Conservation (phyloP, 2,113 vertebrate genomes). For the Semicossyphus pulcher region DNA sequence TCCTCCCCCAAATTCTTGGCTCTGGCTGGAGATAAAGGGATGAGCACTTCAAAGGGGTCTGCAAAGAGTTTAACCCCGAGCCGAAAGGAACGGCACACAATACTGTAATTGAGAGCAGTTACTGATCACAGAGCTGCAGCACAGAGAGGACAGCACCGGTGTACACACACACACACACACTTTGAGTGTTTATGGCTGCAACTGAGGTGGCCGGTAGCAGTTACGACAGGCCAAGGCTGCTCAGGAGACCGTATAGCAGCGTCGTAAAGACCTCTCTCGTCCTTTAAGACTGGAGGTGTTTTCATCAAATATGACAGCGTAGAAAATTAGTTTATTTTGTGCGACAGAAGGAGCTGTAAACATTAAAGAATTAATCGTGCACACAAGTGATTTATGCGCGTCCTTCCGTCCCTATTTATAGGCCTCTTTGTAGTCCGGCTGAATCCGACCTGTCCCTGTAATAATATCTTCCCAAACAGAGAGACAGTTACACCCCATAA, state of each 20-base stretch:
- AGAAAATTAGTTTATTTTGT: not conserved
- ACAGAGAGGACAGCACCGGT: conserved; percentile 77
- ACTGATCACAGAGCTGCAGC: conserved; percentile 92
- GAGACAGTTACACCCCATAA: conserved; percentile 68
- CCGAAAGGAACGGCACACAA: conserved; percentile 93
- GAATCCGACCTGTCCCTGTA: conserved; percentile 73
- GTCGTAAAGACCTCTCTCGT: conserved; percentile 38
- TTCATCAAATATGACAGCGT: conserved; percentile 6
- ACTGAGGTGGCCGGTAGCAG: conserved; percentile 64
- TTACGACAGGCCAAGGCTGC: conserved; percentile 51
- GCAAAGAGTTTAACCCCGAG: conserved; percentile 97
- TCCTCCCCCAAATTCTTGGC: conserved; percentile 93
- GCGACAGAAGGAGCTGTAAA: not conserved
- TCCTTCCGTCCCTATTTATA: conserved; percentile 58
- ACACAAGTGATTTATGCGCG: conserved; percentile 57
- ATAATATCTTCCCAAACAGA: conserved; percentile 74
- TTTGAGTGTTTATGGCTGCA: conserved; percentile 61
- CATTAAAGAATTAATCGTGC: conserved; percentile 30
- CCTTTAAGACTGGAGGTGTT: conserved; percentile 10
- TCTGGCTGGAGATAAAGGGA: conserved; percentile 98
- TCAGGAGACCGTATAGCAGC: conserved; percentile 49
- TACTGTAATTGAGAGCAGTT: conserved; percentile 98
- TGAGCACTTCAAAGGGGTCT: conserved; percentile 98
- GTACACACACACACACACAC: conserved; percentile 34
- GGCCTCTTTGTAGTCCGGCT: conserved; percentile 65